phyloP scores from a whole-genome alignment of 2,888 invertebrate species.

The Mylabris sibirica region DNA sequence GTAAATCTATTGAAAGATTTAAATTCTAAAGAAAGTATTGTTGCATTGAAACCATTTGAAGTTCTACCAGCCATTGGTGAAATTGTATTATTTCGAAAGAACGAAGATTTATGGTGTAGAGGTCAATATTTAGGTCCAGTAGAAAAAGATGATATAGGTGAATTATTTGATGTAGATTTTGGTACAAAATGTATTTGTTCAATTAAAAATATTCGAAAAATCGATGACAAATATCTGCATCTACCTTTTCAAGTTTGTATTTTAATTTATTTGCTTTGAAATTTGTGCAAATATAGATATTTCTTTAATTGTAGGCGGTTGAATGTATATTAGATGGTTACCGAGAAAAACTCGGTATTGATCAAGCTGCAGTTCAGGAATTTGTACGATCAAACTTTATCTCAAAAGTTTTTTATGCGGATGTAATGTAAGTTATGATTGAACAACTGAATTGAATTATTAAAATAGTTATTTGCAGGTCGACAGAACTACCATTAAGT shows the following conservation, averaged over 20 bases:
- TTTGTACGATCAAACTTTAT: constrained; percentile 41
- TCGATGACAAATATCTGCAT: constrained; percentile 43
- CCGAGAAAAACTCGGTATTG: constrained; percentile 32
- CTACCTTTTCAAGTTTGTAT: constrained; percentile 46
- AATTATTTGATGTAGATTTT: constrained; percentile 48
- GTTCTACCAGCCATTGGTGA: constrained; percentile 47
- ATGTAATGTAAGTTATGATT: constrained; percentile 33
- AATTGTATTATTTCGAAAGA: constrained; percentile 43
- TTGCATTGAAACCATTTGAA: constrained; percentile 42
- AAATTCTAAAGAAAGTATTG: constrained; percentile 35
- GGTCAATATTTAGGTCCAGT: constrained; percentile 21
- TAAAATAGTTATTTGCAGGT: neutral
- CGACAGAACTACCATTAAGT: neutral
- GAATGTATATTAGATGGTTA: constrained; percentile 42
- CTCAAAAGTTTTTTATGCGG: constrained; percentile 36
- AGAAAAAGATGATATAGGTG: constrained; percentile 17
- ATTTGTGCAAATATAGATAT: neutral
- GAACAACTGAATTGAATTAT: neutral
- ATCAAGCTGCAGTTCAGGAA: constrained; percentile 27
- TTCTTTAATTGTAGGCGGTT: constrained; percentile 38
- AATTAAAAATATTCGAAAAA: constrained; percentile 40
- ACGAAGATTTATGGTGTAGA: constrained; percentile 43
- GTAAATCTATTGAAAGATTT: constrained; percentile 31
- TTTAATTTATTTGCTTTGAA: neutral
- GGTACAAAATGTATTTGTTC: constrained; percentile 40